Base-by-base conservation (phyloP, 2,797 vertebrate genomes). In the Macroramphosus scolopax region DNA sequence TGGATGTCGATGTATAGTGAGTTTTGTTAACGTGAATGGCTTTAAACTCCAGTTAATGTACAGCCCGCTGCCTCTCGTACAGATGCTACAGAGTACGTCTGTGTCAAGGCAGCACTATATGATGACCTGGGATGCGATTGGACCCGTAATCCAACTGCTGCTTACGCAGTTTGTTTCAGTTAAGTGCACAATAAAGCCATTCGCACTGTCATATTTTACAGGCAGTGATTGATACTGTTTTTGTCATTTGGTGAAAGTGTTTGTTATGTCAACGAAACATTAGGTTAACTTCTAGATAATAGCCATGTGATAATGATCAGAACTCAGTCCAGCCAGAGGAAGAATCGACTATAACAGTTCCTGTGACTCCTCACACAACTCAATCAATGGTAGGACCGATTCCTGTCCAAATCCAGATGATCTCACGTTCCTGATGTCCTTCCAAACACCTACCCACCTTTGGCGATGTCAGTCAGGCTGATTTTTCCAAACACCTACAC, bases 401-500 rank as follows among this genome's bases (percentile, higher is more conserved):
- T 82, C 68, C 73, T 49, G 63, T 78, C 75, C 77, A 77, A 47
- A 59, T 76, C 65, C 63, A n/a, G 52, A 63, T 84, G 77, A 85
- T 74, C 81, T 88, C 84, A 85, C 54, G 22, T 54, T 60, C 58
- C 50, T 77, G 82, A 81, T 79, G 75, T 54, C 57, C 40, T 51
- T 85, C 81, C 84, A 86, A 77, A 77, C 78, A 83, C 75, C 79
- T 77, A 81, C 80, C 68, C 84, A 63, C 76, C 62, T 72, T 78
- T 76, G 70, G 64, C 72, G 66, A 83, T 77, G 82, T 86, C 79
- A 77, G 78, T 74, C 78, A 77, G 56, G 57, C 2, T 1, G 68
- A 72, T 75, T 74, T 84, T 81, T 82, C 77, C 78, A 81, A 82
- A 86, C 82, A 84, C 83, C 84, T 87, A 82, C 83, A 87, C 40